A percentile compares a stretch with the other conserved stretches of the same genome.
Conservation (phyloP, 2,888 invertebrate genomes). For the Agrochola lota region DNA sequence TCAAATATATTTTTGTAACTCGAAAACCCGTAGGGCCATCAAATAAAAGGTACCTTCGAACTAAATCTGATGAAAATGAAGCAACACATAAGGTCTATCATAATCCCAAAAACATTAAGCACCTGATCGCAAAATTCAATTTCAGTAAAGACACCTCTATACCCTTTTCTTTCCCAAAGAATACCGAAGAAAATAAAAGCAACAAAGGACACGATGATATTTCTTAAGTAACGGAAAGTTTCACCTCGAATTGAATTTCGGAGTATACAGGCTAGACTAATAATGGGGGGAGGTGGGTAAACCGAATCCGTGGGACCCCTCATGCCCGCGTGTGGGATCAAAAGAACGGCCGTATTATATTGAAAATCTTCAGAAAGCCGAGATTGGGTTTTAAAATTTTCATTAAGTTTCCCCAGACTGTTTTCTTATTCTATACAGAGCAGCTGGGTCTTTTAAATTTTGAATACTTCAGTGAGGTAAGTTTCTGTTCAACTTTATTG, state of each 20-base stretch:
- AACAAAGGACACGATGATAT: constrained; percentile 68
- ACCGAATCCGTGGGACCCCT: constrained; percentile 63
- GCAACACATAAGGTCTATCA: constrained; percentile 31
- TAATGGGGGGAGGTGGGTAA: constrained; percentile 64
- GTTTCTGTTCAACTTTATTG: constrained; percentile 57
- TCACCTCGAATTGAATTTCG: constrained; percentile 72
- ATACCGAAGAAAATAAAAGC: constrained; percentile 64
- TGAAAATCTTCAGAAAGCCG: constrained; percentile 66
- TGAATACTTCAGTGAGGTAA: constrained; percentile 57
- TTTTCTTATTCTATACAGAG: constrained; percentile 47
- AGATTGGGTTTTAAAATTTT: constrained; percentile 68
- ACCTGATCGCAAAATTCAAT: constrained; percentile 56
- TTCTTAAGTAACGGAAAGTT: constrained; percentile 68
- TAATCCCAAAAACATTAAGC: constrained; percentile 51
- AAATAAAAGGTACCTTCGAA: neutral
- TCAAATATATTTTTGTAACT: neutral
- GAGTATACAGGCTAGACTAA: constrained; percentile 72
- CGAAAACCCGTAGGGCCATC: neutral
- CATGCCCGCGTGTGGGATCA: constrained; percentile 68
- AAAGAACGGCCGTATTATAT: constrained; percentile 67
- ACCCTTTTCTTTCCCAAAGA: constrained; percentile 52
- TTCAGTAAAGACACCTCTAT: constrained; percentile 50
- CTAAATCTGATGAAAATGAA: constrained; percentile 30
- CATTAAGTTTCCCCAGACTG: constrained; percentile 64
- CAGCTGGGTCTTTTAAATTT: constrained; percentile 58